Conservation (phyloP, 2,113 vertebrate genomes). For the Eleginops maclovinus region DNA sequence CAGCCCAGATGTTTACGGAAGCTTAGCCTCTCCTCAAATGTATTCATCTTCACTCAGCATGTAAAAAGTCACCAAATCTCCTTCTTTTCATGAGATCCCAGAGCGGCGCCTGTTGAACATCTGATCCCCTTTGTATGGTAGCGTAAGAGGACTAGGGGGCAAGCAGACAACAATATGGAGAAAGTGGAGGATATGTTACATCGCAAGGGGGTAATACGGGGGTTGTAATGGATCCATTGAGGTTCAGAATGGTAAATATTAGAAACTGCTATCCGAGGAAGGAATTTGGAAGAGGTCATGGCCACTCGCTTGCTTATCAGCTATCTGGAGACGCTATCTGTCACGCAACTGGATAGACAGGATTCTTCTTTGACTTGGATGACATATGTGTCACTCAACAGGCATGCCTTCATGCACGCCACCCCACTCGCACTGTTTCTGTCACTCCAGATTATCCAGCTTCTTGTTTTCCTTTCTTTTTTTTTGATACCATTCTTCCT, state of each 20-base stretch:
- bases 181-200: conserved; percentile 79
- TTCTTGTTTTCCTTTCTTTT: neutral
- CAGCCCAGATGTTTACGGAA: conserved; percentile 43
- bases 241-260: conserved; percentile 55
- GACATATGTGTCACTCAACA: conserved; percentile 75
- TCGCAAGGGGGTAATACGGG: conserved; percentile 54
- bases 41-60: conserved; percentile 66
- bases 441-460: conserved; percentile 34
- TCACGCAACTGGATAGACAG: conserved; percentile 73
- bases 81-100: conserved; percentile 67
- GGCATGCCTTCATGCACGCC: conserved; percentile 66
- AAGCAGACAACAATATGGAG: conserved; percentile 72
- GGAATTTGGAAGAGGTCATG: conserved; percentile 69
- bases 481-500: neutral
- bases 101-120: conserved; percentile 77
- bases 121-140: conserved; percentile 78
- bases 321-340: conserved; percentile 74
- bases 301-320: conserved; percentile 73
- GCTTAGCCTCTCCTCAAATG: conserved; percentile 52
- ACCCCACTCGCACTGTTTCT: conserved; percentile 19
- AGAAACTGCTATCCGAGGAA: conserved; percentile 41
- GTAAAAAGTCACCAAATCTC: conserved; percentile 70
- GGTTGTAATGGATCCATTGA: conserved; percentile 55
- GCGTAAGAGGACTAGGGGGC: conserved; percentile 56
- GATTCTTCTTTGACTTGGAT: conserved; percentile 67